Evolutionary conservation across 2,797 vertebrate genomes (phyloP), one percentile per base, ranked within the genome.

Genomic region (Esox lucius): DNA sequence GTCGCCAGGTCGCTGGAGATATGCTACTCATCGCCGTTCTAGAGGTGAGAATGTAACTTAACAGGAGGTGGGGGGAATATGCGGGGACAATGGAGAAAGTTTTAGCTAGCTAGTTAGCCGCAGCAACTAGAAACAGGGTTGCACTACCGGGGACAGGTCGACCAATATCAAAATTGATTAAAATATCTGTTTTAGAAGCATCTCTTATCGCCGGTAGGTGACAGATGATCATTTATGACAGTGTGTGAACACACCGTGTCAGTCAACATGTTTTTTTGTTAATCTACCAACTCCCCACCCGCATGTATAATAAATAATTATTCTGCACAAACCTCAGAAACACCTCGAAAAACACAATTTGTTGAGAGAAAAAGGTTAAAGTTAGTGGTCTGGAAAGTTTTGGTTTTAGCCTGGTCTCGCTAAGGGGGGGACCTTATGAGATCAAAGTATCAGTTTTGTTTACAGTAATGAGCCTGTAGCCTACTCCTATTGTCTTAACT

Each of bases 51-150:
- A 71, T 15, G 13, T 16, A 11, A 6, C 17, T 13, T 16, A n/a
- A 19, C 35, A 74, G 59, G 22, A 26, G 46, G 28, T 19, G 83
- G 59, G 71, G 77, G 65, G 28, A 35, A 15, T 28, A 80, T 73
- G 11, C 53, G 48, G 78, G 81, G 87, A 87, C 89, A 89, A 92
- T 89, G 86, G 87, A 86, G 74, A 83, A 91, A 91, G 87, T 91
- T 90, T 71, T 0, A 70, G 88, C 87, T 83, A 82, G 87, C 82
- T 51, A 6, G 28, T 88, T 85, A 88, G 80, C 75, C 70, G 76
- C 71, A 69, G 76, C 42, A 53, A 59, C 70, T 74, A 77, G 22
- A 73, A 17, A 39, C 4, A 73, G 69, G 6, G 28, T 51, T n/a
- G 53, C 13, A 16, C 28, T 51, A 48, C 19, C 28, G 5, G n/a